These are phyloP conservation scores for Phenganax subtilis DNA, from an alignment of 92 coral and sea anemone species.

Conservation along the genomic window DNA sequence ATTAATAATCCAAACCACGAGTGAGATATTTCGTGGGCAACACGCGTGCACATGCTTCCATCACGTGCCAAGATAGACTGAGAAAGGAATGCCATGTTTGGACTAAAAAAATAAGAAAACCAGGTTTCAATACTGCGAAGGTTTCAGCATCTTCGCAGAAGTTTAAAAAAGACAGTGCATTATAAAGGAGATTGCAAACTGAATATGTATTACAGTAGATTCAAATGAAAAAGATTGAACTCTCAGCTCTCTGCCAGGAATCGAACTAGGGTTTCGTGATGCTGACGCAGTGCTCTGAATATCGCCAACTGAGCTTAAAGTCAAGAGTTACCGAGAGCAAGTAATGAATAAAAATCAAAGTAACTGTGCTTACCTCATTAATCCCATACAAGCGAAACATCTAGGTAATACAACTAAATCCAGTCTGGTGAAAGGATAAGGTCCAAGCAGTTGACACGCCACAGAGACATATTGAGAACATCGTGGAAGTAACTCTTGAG, in stretches of 20 bases:
- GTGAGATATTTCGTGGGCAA: conserved; percentile 95
- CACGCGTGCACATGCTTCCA: conserved; percentile 81
- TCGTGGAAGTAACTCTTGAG: conserved; percentile 66
- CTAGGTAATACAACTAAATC: conserved; percentile 77
- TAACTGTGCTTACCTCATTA: conserved; percentile 61
- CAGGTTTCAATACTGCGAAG: neutral
- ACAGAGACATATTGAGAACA: conserved; percentile 72
- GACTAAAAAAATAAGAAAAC: conserved; percentile 51
- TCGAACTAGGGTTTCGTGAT: too few species aligned
- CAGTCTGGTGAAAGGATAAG: conserved; percentile 83
- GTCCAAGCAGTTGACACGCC: conserved; percentile 85
- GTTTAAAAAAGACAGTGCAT: too few species aligned
- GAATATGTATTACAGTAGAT: too few species aligned
- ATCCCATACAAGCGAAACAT: conserved; percentile 99
- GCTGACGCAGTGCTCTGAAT: too few species aligned
- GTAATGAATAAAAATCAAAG: too few species aligned
- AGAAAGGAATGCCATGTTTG: conserved; percentile 88
- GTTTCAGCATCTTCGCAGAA: neutral
- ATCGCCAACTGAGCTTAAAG: too few species aligned
- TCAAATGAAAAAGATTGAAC: too few species aligned
- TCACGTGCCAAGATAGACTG: conserved; percentile 95
- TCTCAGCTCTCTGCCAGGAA: too few species aligned
- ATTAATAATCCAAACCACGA: conserved; percentile 97
- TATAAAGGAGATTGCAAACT: too few species aligned
- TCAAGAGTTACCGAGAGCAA: too few species aligned